Conservation (phyloP, 2,888 invertebrate species). For the Diloba caeruleocephala region DNA sequence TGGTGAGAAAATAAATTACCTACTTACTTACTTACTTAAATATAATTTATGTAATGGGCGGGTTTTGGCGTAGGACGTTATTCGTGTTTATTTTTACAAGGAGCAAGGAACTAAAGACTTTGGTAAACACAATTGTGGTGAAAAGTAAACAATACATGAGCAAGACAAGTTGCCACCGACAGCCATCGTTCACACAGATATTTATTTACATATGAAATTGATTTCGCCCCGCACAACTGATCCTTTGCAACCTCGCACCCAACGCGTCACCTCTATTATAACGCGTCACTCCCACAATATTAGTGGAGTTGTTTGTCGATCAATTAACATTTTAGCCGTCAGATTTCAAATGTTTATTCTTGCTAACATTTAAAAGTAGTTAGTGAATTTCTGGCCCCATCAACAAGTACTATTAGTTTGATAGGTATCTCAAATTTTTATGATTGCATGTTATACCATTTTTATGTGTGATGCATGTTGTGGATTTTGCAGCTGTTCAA, state of each 20-base stretch:
- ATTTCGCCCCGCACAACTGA: slow-evolving; percentile 60
- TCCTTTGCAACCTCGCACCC: slow-evolving; percentile 47
- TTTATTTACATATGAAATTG: slow-evolving; percentile 79
- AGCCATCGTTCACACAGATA: slow-evolving; percentile 72
- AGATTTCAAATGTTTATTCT: slow-evolving; percentile 37
- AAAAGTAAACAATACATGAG: slow-evolving; percentile 39
- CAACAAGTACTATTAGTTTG: too few relatives aligned
- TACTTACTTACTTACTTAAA: too few relatives aligned
- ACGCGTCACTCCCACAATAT: slow-evolving; percentile 41
- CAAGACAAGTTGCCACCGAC: slow-evolving; percentile 60
- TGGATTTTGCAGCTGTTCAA: slow-evolving; percentile 93
- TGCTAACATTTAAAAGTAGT: slow-evolving; percentile 5
- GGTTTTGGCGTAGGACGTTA: not conserved
- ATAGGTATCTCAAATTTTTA: too few relatives aligned
- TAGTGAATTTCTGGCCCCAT: not conserved
- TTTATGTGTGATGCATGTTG: too few relatives aligned
- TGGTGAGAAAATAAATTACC: too few relatives aligned
- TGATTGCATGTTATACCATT: too few relatives aligned
- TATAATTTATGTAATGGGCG: too few relatives aligned
- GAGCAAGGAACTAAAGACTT: slow-evolving; percentile 53
- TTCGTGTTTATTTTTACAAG: not conserved
- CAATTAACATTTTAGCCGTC: slow-evolving; percentile 58
- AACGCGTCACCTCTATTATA: slow-evolving; percentile 32
- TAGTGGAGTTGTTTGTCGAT: slow-evolving; percentile 55
- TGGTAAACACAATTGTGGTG: slow-evolving; percentile 20